Evolutionary conservation across 2,113 vertebrate species (phyloP).

Genomic region (Synodontis membranacea): DNA sequence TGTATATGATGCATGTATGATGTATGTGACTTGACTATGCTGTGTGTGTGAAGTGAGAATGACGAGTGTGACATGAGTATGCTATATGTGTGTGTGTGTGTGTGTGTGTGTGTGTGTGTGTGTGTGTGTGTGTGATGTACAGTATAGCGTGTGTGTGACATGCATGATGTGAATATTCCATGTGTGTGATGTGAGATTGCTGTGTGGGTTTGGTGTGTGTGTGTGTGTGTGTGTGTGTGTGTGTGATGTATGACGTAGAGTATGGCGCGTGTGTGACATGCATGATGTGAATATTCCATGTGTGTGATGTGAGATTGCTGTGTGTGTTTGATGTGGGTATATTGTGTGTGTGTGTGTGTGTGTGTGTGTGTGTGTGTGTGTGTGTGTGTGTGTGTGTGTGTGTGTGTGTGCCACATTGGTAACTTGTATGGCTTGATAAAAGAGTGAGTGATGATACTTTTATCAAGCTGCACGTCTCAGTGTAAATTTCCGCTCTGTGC

Average conservation of each 20-base stretch:
- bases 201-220: neutral
- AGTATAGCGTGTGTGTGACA: neutral
- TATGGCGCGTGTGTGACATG: neutral
- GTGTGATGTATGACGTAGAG: too few relatives aligned
- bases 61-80: neutral
- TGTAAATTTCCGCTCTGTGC: neutral
- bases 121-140: neutral
- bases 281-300: neutral
- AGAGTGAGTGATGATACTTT: neutral
- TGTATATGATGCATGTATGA: neutral
- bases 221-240: neutral
- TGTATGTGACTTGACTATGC: neutral
- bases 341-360: neutral
- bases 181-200: too few relatives aligned
- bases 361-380: neutral
- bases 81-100: neutral
- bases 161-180: neutral
- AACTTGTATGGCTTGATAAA: too few relatives aligned
- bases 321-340: neutral
- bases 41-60: neutral
- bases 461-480: rapidly evolving
- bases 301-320: neutral
- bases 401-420: neutral
- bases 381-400: neutral
- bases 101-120: neutral